phyloP scores from a whole-genome alignment of 2,888 invertebrate genomes.

The Chrysopilus asiliformis region DNA sequence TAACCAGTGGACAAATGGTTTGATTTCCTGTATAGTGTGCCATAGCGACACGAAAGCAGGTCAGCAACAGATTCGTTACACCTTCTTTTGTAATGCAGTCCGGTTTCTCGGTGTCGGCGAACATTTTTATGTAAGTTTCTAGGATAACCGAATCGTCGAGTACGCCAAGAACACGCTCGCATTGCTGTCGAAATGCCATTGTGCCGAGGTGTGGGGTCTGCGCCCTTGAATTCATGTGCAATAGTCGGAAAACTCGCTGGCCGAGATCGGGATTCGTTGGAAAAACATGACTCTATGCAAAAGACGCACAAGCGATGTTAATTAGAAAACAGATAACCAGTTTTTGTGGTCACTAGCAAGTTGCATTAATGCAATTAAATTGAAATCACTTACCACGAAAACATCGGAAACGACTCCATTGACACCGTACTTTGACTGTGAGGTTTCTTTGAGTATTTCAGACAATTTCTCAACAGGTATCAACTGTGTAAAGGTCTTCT shows the following conservation, averaged over 20 bases:
- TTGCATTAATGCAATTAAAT: too few relatives aligned
- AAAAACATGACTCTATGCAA: slow-evolving; percentile 55
- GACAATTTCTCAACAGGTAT: slow-evolving; percentile 62
- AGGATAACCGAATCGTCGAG: slow-evolving; percentile 46
- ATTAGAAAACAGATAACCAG: too few relatives aligned
- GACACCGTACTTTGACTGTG: slow-evolving; percentile 54
- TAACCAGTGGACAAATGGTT: slow-evolving; percentile 45
- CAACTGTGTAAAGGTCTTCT: slow-evolving; percentile 47
- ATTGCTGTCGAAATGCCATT: slow-evolving; percentile 55
- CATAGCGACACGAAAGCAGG: slow-evolving; percentile 67
- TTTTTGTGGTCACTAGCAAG: too few relatives aligned
- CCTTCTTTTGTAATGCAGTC: slow-evolving; percentile 48
- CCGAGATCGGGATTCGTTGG: slow-evolving; percentile 64
- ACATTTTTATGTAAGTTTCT: slow-evolving; percentile 56
- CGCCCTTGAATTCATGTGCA: slow-evolving; percentile 46
- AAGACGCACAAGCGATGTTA: too few relatives aligned
- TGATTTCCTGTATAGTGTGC: slow-evolving; percentile 56
- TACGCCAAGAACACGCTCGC: slow-evolving; percentile 48
- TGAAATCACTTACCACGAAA: slow-evolving; percentile 33
- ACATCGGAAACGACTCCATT: slow-evolving; percentile 53
- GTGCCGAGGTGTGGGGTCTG: slow-evolving; percentile 48
- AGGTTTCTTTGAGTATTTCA: slow-evolving; percentile 57
- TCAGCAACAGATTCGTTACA: slow-evolving; percentile 51
- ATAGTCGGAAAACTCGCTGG: slow-evolving; percentile 49
- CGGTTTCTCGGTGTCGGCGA: slow-evolving; percentile 41